Evolutionary conservation across 2,113 vertebrate genomes (phyloP).

Genomic region (Tetraodon nigroviridis): DNA sequence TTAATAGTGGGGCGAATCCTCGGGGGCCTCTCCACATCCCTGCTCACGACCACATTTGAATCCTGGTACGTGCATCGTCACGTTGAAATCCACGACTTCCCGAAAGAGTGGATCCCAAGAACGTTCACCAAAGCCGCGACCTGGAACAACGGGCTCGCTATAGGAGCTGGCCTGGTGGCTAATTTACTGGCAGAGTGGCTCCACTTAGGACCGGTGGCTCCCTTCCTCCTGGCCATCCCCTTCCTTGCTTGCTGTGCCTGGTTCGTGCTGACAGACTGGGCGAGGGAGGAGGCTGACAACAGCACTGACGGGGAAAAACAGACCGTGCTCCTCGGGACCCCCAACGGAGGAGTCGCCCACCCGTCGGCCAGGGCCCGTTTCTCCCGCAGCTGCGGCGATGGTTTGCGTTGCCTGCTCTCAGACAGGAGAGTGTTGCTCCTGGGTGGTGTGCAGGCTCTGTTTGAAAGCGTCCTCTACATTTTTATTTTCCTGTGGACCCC

Average conservation of each 20-base stretch:
- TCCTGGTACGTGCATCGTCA: conserved; percentile 88
- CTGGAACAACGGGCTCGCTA: conserved; percentile 86
- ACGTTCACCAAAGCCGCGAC: conserved; percentile 82
- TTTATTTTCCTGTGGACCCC: conserved; percentile 96
- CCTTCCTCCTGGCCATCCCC: conserved; percentile 85
- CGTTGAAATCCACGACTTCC: conserved; percentile 82
- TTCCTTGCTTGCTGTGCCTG: conserved; percentile 76
- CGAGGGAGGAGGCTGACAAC: conserved; percentile 76
- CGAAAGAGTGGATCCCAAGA: conserved; percentile 84
- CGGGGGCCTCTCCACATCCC: conserved; percentile 85
- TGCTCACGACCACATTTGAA: conserved; percentile 86
- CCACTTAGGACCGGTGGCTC: conserved; percentile 85
- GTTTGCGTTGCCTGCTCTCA: conserved; percentile 81
- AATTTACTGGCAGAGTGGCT: conserved; percentile 85
- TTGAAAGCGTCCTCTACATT: conserved; percentile 91
- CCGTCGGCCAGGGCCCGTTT: conserved; percentile 64
- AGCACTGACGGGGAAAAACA: conserved; percentile 52
- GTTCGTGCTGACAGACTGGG: conserved; percentile 82
- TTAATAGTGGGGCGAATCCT: conserved; percentile 82
- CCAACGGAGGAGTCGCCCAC: conserved; percentile 31
- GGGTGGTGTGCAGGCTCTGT: conserved; percentile 87
- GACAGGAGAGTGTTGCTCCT: conserved; percentile 85
- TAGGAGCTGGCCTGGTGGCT: conserved; percentile 82
- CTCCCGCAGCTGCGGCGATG: conserved; percentile 78
- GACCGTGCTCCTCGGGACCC: conserved; percentile 31